Base-by-base conservation (phyloP, 1,140 invertebrate genomes). In the Bombus difficillimus region DNA sequence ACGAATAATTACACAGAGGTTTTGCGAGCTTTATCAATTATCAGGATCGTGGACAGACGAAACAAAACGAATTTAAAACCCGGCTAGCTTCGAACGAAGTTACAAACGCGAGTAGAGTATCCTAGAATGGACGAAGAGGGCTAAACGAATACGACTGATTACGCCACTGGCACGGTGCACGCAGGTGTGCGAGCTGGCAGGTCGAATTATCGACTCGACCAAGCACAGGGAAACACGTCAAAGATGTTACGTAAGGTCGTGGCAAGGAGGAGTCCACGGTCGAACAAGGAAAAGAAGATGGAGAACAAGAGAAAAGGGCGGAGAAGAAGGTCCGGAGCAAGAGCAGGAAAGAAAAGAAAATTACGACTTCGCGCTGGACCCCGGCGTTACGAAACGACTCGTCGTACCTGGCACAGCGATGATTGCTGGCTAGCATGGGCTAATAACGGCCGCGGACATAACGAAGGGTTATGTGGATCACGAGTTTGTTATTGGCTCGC, bases 391-490 rank as follows among this genome's bases (percentile, higher is more conserved):
- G 86, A 87, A 90, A 89, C 81, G 81, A 77, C 59, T 87, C 72
- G 68, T 77, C 64, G 71, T 89, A 82, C 53, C 85, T 74, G 81
- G 59, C 73, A 15, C 74, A 68, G 43, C 85, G 76, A 83, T 86
- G 88, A 90, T 88, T 88, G 88, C 86, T 75, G 82, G 85, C 86
- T 82, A 81, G 82, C 82, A 73, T 69, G 69, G 41, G 72, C 76
- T 88, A 90, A 90, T 90, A 90, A 83, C 82, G 57, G 74, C 74
- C 78, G 85, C 78, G 75, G 57, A 76, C 72, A 68, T 90, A 90
- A 90, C 89, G 86, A 90, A 90, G 89, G 88, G 88, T 90, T 90
- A 90, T 90, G 86, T 81, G 88, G 80, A 90, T 90, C 89, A 80
- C 86, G 83, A 86, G 88, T 90, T 90, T 90, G 88, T 90, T 90